Evolutionary conservation across 2,888 invertebrate species (phyloP).

Genomic region (Drosophila nigricruria): DNA sequence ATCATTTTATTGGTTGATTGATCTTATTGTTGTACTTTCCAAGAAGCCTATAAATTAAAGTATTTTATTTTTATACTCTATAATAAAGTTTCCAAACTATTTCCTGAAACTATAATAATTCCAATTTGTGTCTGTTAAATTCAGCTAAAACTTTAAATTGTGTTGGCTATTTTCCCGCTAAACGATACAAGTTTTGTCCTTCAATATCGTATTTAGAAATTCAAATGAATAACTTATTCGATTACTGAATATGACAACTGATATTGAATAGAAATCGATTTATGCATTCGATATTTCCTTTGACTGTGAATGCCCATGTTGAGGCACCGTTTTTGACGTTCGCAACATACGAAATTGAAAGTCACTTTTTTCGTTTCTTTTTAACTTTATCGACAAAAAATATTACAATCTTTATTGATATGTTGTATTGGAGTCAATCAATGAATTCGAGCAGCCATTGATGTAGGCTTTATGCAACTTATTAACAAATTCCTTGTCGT

Average conservation of each 20-base stretch:
- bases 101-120: constrained; percentile 1
- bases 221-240: background rate
- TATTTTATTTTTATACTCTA: constrained; percentile 10
- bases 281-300: background rate
- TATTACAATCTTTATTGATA: constrained; percentile 66
- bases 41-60: constrained; percentile 72
- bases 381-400: constrained; percentile 39
- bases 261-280: background rate
- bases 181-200: background rate
- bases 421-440: constrained; percentile 70
- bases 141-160: background rate
- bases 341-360: background rate
- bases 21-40: constrained; percentile 93
- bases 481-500: constrained; percentile 94
- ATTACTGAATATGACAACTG: background rate
- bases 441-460: constrained; percentile 88
- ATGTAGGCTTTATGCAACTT: constrained; percentile 97
- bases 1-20: constrained; percentile 96
- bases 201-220: background rate
- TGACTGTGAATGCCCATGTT: background rate
- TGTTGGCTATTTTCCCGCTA: background rate
- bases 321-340: background rate
- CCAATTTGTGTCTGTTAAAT: background rate
- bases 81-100: constrained; percentile 14
- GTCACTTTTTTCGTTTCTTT: background rate